These are phyloP conservation scores for Lysandra bellargus DNA, from an alignment of 2,888 invertebrate genomes.

Conservation along the genomic window DNA sequence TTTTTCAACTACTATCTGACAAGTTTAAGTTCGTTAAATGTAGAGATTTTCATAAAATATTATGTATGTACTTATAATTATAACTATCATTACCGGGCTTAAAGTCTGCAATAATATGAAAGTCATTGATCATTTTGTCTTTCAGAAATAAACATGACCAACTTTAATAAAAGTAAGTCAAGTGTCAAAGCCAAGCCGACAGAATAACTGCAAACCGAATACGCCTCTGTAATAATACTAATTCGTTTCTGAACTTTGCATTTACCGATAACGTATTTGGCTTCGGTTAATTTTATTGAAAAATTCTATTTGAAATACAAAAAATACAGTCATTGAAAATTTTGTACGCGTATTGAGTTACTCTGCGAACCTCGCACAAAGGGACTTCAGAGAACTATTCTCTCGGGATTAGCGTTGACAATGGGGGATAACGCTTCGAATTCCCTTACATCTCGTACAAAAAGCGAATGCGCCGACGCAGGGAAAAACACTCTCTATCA, in stretches of 20 bases:
- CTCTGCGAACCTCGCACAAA: constrained; percentile 33
- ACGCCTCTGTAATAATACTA: constrained; percentile 14
- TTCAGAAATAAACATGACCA: background rate
- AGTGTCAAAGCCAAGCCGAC: background rate
- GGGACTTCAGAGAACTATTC: constrained; percentile 40
- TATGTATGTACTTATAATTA: no score
- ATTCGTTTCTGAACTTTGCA: constrained; percentile 16
- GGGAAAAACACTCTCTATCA: background rate
- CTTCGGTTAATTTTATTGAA: constrained; percentile 32
- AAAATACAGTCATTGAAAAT: constrained; percentile 33
- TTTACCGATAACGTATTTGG: constrained; percentile 26
- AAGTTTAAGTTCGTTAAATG: no score
- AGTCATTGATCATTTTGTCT: background rate
- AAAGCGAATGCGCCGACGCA: background rate
- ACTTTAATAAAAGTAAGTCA: background rate
- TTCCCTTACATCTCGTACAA: constrained; percentile 26
- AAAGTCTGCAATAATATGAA: background rate
- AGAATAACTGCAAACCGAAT: constrained; percentile 5
- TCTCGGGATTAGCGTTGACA: constrained; percentile 46
- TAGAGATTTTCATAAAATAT: no score
- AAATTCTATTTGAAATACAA: constrained; percentile 33
- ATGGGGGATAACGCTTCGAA: constrained; percentile 37
- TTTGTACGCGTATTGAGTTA: constrained; percentile 33
- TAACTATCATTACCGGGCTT: no score
- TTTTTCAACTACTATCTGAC: no score